phyloP scores from a whole-genome alignment of 1,140 invertebrate genomes.

The Hycleus phaleratus region DNA sequence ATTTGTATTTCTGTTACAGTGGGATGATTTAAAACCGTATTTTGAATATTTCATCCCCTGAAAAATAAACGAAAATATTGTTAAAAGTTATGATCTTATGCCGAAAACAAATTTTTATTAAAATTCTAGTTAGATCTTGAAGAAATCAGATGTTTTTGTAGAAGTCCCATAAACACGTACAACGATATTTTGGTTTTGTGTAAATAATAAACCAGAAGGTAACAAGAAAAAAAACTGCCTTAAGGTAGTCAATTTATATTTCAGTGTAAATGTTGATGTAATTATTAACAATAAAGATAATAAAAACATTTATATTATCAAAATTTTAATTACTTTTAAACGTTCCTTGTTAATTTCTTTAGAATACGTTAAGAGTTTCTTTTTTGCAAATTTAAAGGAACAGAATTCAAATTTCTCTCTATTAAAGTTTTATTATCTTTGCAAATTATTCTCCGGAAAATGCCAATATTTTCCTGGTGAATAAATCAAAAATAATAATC shows the following conservation, averaged over 20 bases:
- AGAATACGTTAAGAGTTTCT: too few species aligned
- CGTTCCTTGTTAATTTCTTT: too few species aligned
- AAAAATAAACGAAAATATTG: background rate
- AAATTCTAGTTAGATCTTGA: conserved; percentile 7
- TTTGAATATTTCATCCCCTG: too few species aligned
- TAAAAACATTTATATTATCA: conserved; percentile 9
- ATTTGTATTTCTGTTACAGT: too few species aligned
- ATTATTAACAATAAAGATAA: background rate
- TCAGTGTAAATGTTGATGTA: conserved; percentile 11
- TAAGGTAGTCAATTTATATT: conserved; percentile 16
- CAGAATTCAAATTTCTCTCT: too few species aligned
- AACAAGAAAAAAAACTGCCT: conserved; percentile 3
- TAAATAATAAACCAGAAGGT: conserved; percentile 1
- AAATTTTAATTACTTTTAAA: background rate
- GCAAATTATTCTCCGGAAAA: too few species aligned
- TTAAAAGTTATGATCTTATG: conserved; percentile 12
- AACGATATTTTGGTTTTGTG: conserved; percentile 8
- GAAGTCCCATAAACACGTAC: background rate
- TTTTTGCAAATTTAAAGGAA: too few species aligned
- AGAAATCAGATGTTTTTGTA: background rate
- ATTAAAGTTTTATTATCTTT: too few species aligned
- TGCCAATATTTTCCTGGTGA: too few species aligned
- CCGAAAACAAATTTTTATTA: conserved; percentile 14
- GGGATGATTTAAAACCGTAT: too few species aligned
- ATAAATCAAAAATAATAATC: too few species aligned